Evolutionary conservation across 1,140 invertebrate genomes (phyloP), one percentile per base, ranked within the genome.

Genomic region (Campoletis sonorensis): DNA sequence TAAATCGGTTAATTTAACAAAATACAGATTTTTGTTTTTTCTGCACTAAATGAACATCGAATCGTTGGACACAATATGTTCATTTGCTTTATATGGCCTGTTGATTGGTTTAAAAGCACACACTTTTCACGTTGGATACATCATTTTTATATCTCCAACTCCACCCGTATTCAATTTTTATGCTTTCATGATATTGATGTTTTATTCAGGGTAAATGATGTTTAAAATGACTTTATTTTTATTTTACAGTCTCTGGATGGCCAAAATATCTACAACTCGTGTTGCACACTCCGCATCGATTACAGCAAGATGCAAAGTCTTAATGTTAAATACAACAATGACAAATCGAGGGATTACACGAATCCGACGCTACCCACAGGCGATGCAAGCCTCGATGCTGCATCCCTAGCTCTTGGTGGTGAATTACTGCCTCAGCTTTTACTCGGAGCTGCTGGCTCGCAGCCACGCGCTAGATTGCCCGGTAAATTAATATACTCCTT

Each of bases 241-340:
- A 76, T 85, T 87, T 91, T 91, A 1, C 94, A 98, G 95, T 95
- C 97, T 58, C 93, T 99, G 84, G 98, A 99, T 91, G 98, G 98
- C 0, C 98, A 99, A 92, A 99, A 99, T 90, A 99, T 99, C 87
- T 99, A 99, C 95, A 99, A 98, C 92, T 98, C 97, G 67, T 99
- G 98, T 93, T 99, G 98, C 94, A 99, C 98, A n/a, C 93, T 99
- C 86, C 96, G 98, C 89, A 99, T 99, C 87, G 99, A 99, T 92
- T 99, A 98, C 93, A 99, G 98, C 85, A 99, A 99, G 93, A 95
- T 99, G 94, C 96, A 96, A 81, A 98, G 97, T 81, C 93, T 99
- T 82, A 99, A 99, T 92, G 98, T 99, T 49, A 99, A 99, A 91
- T 99, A 98, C 93, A 99, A 99, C 94, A 99, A 99, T 93, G 99